Base-by-base conservation (phyloP, 2,113 vertebrate genomes). In the Pelecanoides urinatrix region DNA sequence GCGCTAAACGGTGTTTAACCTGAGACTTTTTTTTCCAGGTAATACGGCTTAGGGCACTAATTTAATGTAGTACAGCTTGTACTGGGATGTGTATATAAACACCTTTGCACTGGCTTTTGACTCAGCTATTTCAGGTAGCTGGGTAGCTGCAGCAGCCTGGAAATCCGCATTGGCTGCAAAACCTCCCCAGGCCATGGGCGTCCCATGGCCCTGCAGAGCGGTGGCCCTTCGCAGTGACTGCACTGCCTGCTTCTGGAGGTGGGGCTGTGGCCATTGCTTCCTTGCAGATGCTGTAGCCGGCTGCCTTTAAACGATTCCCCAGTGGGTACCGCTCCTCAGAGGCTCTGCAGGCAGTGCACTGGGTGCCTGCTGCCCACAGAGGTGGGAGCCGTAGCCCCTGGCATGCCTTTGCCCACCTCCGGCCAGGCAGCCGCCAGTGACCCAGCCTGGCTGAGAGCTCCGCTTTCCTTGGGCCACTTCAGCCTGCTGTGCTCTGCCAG, bases 181-280 rank as follows among this genome's bases (percentile, higher is more conserved):
- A n/a, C 27, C 40, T 45, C 10, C 29, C 15, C 0, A 1, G 23
- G 42, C 58, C 36, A 0, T 4, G n/a, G 47, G 16, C 3, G 1
- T 23, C 30, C 50, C 3, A 18, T 2, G n/a, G n/a, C 36, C 10
- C 1, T 25, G 25, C 36, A 10, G 61, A 32, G 45, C 4, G 0
- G 3, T 10, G 16, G 42, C 25, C 40, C 40, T 42, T 26, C 6
- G 1, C 18, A 14, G 19, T 0, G 0, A 9, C 20, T 2, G 17
- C 17, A 2, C 53, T 10, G 14, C 21, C 67, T 1, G 3, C 47
- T 68, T 22, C 25, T 44, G 55, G 26, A 36, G 16, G 2, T 40
- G n/a, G 26, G 59, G 13, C 72, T 27, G 32, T 6, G 18, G 40
- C 34, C 29, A 1, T 32, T 6, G 9, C 68, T 56, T n/a, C 36